These are phyloP conservation scores for Tenthredo amoena DNA, from an alignment of 2,888 invertebrate genomes.

Conservation along the genomic window DNA sequence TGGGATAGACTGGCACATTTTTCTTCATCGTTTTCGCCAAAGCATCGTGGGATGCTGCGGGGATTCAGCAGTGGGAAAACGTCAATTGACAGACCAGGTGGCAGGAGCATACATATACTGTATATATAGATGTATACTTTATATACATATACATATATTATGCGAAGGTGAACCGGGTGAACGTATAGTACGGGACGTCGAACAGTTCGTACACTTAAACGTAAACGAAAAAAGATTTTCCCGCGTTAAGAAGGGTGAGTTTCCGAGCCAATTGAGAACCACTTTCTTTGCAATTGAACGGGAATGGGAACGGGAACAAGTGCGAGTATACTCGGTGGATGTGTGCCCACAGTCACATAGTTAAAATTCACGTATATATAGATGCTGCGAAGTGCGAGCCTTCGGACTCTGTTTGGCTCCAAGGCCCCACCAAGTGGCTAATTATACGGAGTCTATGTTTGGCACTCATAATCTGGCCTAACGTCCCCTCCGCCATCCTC, in stretches of 20 bases:
- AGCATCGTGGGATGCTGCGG: conserved; percentile 1
- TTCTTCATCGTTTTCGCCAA: conserved; percentile 42
- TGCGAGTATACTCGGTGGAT: background rate
- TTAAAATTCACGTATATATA: conserved; percentile 23
- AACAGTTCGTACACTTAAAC: too few species aligned
- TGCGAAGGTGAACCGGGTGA: background rate
- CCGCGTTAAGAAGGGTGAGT: background rate
- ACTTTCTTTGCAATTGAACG: conserved; percentile 33
- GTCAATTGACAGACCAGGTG: conserved; percentile 35
- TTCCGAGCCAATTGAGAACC: conserved; percentile 33
- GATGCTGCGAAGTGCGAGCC: conserved; percentile 17
- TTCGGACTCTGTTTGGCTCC: conserved; percentile 58
- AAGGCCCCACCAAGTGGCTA: conserved; percentile 69
- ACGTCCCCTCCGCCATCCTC: background rate
- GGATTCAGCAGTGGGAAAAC: conserved; percentile 35
- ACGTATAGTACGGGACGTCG: too few species aligned
- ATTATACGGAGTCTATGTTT: conserved; percentile 75
- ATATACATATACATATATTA: too few species aligned
- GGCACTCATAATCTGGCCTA: conserved; percentile 59
- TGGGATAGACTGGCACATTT: conserved; percentile 40
- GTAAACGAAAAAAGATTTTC: conserved; percentile 1
- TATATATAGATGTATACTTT: too few species aligned
- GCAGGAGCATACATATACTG: background rate
- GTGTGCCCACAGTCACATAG: conserved; percentile 11
- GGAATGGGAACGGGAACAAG: conserved; percentile 30